Base-by-base conservation (phyloP, 2,888 invertebrate genomes). In the Chrysotoxum bicinctum region DNA sequence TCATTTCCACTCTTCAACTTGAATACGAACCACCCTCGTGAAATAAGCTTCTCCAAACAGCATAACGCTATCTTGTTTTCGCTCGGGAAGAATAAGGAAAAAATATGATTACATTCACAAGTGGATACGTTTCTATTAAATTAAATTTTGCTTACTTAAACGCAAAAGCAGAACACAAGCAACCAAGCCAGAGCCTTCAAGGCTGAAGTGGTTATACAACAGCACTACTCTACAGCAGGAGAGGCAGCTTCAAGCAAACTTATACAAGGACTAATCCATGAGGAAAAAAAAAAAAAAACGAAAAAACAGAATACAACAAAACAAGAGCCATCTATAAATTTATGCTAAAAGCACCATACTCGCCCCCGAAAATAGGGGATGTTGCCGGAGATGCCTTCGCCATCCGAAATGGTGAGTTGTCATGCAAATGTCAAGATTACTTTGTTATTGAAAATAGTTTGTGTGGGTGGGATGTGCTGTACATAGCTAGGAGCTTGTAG, bases 381-480 rank as follows among this genome's bases (percentile, higher is more conserved):
- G 74, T n/a, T 66, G 70, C 45, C 66, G 30, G 50, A 80, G 84
- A 84, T 76, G 84, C 58, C 37, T 80, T 60, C 52, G 48, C 69
- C 72, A 76, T 68, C 66, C 37, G 52, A 77, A 85, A 85, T 81
- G 52, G 76, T 72, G 76, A 76, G 85, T 85, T 85, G 85, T 85
- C 85, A 85, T 85, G 85, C 85, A 85, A 85, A 85, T 85, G 85
- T 85, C 85, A 85, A 85, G 85, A 85, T 85, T 85, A 85, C 85
- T 85, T 85, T 85, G 85, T 81, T 85, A 85, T 85, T 85, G 85
- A 85, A 85, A 85, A 85, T 85, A 85, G 85, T 85, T 85, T 80
- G 19, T 69, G 37, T 16, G 72, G 72, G 69, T 40, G 58, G 72
- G 35, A 12, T 70, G 62, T 14, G 30, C 14, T 23, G 54, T 14